Evolutionary conservation across 2,797 vertebrate genomes (phyloP), one percentile per base, ranked within the genome.

Genomic region (Gadopsis bispinosus): DNA sequence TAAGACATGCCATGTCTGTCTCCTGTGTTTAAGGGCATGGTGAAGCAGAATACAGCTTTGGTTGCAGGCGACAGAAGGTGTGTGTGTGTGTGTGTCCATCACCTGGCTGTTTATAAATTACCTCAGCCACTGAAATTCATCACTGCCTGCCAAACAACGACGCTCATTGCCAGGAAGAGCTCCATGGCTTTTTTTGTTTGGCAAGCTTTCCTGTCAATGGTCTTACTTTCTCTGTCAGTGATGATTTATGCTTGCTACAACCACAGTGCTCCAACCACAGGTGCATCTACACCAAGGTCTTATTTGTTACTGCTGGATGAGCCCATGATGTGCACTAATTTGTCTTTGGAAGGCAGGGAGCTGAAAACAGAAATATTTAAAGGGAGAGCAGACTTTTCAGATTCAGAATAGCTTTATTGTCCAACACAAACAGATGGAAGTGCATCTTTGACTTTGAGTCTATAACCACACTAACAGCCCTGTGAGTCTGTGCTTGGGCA

Each of bases 181-280:
- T 77, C 54, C 60, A 59, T 58, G 11, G 72, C 69, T 63, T 75
- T 51, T 84, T 88, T 85, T 84, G 69, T 84, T 85, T 80, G 85
- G 65, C 64, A 7, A 71, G 62, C 54, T 69, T 70, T 87, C 55
- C 77, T 83, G 81, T 91, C 61, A 83, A 53, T 83, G 81, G 64
- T 69, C 35, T 73, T 56, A 85, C 68, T 80, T 80, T 85, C 66
- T 69, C 67, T 86, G 77, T 80, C 77, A 69, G 80, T 45, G 65
- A 31, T 75, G 62, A 86, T 89, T 86, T 84, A 84, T 82, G 48
- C 60, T 62, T 22, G n/a, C 71, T 75, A 43, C 26, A 77, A 71
- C 73, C 75, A 63, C 84, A 75, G 47, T 5, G 37, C 61, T 69
- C 48, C 69, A 75, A 67, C 78, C 70, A n/a, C 83, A 89, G 84